Base-by-base conservation (phyloP, 2,888 invertebrate genomes). In the Lasius fuliginosus region DNA sequence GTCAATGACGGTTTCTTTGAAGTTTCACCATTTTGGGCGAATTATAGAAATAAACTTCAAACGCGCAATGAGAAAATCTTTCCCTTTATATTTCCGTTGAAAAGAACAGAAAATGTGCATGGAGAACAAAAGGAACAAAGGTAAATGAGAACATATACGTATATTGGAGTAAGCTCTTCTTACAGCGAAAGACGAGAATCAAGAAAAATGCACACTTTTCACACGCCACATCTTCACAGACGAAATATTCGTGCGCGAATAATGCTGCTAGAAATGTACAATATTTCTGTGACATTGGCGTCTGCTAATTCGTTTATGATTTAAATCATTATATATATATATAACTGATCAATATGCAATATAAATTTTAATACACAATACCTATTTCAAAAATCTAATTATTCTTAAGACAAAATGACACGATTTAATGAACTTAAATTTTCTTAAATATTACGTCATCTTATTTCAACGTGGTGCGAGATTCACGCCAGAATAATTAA, bases 121-220 rank as follows among this genome's bases (percentile, higher is more conserved):
- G 36, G 11, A 15, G 15, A 62, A 60, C 71, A 62, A 33, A 46
- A 71, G 46, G 58, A 71, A 11, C 69, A 42, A 79, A 79, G 60
- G 79, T 71, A 71, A 71, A 81, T 62, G 79, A 81, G 71, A 81
- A 71, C 46, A 68, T 68, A 33, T 60, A 60, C 56, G 73, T 71
- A 73, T 81, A 81, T 81, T 46, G 79, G 23, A 69, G 46, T 46
- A 36, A 71, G 36, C n/a, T 79, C 46, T 71, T 18, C 60, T 81
- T 46, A 36, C 18, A 5, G 12, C 46, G 36, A 23, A 27, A 71
- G 60, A 71, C 49, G 18, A 36, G n/a, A 81, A 81, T 81, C 79
- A 62, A 60, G 71, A 81, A 71, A 81, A 81, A 71, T 81, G 79
- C 15, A 60, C 60, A 15, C 33, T 53, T 33, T 53, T 69, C n/a